A percentile compares a stretch with the other conserved stretches of the same genome.
These are phyloP conservation scores for Pseudomugil gertrudae DNA, from an alignment of 2,797 vertebrate species.

Conservation along the genomic window DNA sequence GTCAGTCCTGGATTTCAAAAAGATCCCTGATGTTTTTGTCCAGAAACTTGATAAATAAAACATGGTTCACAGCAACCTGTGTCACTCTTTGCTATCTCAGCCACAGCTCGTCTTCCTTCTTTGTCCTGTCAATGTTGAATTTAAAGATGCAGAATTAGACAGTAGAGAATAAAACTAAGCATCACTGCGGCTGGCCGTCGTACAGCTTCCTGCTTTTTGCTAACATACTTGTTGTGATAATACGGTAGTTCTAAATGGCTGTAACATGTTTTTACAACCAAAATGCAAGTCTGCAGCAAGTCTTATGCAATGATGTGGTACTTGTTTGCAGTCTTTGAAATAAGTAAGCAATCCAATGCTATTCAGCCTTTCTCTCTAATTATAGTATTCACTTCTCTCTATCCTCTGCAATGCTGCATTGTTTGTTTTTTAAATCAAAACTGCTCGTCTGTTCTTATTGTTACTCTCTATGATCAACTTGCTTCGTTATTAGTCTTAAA, in stretches of 20 bases:
- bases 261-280: too few species aligned
- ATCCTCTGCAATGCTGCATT: too few species aligned
- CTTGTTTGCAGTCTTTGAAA: too few species aligned
- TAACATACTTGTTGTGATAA: background rate
- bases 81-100: background rate
- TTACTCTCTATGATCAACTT: too few species aligned
- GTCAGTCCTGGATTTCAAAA: constrained; percentile 10
- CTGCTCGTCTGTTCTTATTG: too few species aligned
- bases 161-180: background rate
- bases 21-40: background rate
- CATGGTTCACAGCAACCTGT: background rate
- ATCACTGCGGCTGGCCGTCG: background rate
- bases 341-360: too few species aligned
- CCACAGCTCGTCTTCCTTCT: background rate
- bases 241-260: background rate
- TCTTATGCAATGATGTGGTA: too few species aligned
- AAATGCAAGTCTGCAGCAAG: too few species aligned
- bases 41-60: background rate
- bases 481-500: too few species aligned
- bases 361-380: too few species aligned
- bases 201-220: background rate
- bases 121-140: background rate
- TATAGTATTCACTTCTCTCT: too few species aligned
- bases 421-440: too few species aligned
- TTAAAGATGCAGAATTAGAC: background rate